Conservation (phyloP, 2,113 vertebrate species). For the Chrysemys picta region DNA sequence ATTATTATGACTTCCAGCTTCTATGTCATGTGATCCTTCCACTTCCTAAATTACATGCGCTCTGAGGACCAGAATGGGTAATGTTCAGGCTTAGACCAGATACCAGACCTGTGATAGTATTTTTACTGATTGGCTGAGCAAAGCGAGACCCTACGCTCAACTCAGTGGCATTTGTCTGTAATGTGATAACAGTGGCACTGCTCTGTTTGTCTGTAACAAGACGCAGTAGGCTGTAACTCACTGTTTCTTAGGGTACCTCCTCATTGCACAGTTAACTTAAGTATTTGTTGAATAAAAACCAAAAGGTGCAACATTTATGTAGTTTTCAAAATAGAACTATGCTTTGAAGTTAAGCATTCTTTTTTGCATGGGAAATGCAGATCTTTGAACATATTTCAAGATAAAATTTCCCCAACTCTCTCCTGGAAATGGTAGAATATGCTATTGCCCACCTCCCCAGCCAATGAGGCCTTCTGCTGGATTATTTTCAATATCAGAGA, state of each 20-base stretch:
- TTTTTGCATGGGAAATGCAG: neutral
- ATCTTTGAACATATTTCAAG: neutral
- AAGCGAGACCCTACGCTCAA: neutral
- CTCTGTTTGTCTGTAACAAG: neutral
- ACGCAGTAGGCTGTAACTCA: neutral
- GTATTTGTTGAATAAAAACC: neutral
- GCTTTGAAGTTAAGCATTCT: neutral
- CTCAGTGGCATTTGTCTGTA: neutral
- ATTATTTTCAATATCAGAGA: neutral
- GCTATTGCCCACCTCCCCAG: neutral
- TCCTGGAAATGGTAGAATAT: neutral
- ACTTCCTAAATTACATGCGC: neutral
- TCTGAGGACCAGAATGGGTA: neutral
- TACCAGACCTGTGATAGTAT: neutral
- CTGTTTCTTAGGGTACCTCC: neutral
- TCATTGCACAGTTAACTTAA: neutral
- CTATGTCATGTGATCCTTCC: neutral
- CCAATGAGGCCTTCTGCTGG: neutral
- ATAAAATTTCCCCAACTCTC: neutral
- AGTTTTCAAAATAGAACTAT: neutral
- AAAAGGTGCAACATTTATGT: neutral
- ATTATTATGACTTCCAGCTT: neutral
- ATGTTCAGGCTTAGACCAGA: neutral
- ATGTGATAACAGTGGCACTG: neutral
- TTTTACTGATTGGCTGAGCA: neutral